phyloP scores from a whole-genome alignment of 2,797 vertebrate species.

The Pangasius djambal region DNA sequence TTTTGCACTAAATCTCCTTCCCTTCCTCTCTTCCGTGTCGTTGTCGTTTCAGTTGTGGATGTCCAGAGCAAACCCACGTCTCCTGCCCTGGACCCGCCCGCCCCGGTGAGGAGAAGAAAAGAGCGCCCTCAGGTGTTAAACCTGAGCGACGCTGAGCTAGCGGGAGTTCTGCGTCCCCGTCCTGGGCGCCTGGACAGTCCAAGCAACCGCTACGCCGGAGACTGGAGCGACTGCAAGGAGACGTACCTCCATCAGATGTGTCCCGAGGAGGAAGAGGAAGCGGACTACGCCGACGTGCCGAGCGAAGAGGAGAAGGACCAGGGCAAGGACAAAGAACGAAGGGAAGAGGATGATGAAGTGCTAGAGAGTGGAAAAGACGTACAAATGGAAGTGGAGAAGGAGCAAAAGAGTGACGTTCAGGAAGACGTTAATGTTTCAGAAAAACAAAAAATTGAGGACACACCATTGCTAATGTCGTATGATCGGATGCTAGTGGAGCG shows the following conservation, averaged over 20 bases:
- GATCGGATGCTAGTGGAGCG: conserved; percentile 59
- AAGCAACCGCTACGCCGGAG: conserved; percentile 96
- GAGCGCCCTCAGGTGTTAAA: conserved; percentile 90
- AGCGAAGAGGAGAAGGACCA: conserved; percentile 73
- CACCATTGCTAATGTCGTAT: conserved; percentile 51
- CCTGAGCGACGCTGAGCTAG: conserved; percentile 75
- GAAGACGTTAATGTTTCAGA: not conserved
- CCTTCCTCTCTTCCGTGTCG: conserved; percentile 24
- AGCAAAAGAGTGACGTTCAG: conserved; percentile 16
- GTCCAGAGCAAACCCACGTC: conserved; percentile 69
- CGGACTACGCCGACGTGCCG: conserved; percentile 88
- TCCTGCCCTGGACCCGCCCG: conserved; percentile 56
- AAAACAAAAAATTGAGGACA: conserved; percentile 52
- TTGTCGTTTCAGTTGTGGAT: conserved; percentile 76
- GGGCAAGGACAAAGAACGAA: not conserved
- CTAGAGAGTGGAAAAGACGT: conserved; percentile 52
- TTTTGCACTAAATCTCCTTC: conserved; percentile 45
- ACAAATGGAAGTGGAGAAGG: conserved; percentile 47
- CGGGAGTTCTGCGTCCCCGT: conserved; percentile 83
- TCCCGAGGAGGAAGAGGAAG: conserved; percentile 77
- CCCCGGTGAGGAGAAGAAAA: conserved; percentile 82
- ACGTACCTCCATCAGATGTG: conserved; percentile 77
- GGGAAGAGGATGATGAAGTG: conserved; percentile 23
- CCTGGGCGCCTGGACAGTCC: conserved; percentile 90
- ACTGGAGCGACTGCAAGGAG: conserved; percentile 93